Conservation (phyloP, 2,797 vertebrate genomes). For the Gymnoscopelus braueri region DNA sequence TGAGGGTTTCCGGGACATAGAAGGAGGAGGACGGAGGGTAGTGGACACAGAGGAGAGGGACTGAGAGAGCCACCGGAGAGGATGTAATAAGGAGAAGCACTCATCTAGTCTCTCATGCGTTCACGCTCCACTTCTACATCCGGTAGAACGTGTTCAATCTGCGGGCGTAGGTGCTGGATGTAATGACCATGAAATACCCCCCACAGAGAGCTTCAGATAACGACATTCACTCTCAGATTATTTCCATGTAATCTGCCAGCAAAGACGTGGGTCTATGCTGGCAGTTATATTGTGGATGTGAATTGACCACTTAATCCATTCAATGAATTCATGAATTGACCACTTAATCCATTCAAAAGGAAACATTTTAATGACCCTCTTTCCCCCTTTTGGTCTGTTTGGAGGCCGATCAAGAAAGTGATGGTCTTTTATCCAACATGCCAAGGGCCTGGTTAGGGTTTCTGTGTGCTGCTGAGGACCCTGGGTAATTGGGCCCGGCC, state of each 20-base stretch:
- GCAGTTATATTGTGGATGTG: no score
- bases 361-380: no score
- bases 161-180: constrained; percentile 4
- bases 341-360: no score
- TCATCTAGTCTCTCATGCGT: background rate
- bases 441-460: constrained; percentile 36
- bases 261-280: no score
- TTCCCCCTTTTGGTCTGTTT: constrained; percentile 12
- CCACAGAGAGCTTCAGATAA: constrained; percentile 8
- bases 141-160: constrained; percentile 25
- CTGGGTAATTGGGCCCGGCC: constrained; percentile 57
- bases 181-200: constrained; percentile 4
- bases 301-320: no score
- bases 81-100: constrained; percentile 12
- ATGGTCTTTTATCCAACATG: constrained; percentile 19
- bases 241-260: no score
- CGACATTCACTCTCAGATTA: background rate
- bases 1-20: constrained; percentile 39
- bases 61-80: constrained; percentile 28
- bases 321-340: no score
- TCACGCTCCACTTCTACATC: constrained; percentile 14
- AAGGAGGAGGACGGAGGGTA: constrained; percentile 28
- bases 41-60: constrained; percentile 18
- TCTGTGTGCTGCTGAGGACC: constrained; percentile 44
- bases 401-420: constrained; percentile 23